Conservation (phyloP, 2,113 vertebrate species). For the Hiodon alosoides region DNA sequence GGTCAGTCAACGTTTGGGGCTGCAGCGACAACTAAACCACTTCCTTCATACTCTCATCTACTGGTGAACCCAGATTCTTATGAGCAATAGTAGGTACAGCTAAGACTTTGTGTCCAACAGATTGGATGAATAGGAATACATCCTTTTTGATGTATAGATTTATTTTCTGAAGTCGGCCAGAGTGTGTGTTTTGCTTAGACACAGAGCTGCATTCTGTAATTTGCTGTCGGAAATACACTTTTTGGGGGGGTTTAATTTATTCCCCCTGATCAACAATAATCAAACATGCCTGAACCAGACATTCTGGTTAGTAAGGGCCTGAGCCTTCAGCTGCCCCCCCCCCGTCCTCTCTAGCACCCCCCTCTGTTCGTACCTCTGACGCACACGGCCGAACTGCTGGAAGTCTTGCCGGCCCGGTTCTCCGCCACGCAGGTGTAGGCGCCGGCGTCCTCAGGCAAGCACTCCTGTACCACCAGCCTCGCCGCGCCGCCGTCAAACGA, state of each 20-base stretch:
- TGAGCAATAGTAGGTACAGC: no score
- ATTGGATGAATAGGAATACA: no score
- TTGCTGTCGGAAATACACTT: no score
- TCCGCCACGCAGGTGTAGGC: slow-evolving; percentile 63
- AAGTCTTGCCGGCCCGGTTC: slow-evolving; percentile 55
- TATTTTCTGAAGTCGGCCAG: no score
- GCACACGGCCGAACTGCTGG: slow-evolving; percentile 57
- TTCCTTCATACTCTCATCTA: neutral
- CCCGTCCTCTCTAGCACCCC: neutral
- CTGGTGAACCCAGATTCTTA: no score
- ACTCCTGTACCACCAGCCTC: slow-evolving; percentile 55
- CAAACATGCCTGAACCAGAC: neutral
- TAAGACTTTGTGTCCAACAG: no score
- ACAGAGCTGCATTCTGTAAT: no score
- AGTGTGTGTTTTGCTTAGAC: no score
- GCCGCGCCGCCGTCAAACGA: slow-evolving; percentile 39
- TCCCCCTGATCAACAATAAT: neutral
- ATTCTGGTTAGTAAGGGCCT: neutral
- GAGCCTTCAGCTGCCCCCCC: no score
- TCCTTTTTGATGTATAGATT: no score
- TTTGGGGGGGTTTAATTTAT: no score
- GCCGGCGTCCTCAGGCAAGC: slow-evolving; percentile 62
- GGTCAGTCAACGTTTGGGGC: neutral
- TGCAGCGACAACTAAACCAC: neutral
- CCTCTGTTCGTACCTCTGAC: slow-evolving; percentile 45